Evolutionary conservation across 2,797 vertebrate species (phyloP).

Genomic region (Mico argentatus): DNA sequence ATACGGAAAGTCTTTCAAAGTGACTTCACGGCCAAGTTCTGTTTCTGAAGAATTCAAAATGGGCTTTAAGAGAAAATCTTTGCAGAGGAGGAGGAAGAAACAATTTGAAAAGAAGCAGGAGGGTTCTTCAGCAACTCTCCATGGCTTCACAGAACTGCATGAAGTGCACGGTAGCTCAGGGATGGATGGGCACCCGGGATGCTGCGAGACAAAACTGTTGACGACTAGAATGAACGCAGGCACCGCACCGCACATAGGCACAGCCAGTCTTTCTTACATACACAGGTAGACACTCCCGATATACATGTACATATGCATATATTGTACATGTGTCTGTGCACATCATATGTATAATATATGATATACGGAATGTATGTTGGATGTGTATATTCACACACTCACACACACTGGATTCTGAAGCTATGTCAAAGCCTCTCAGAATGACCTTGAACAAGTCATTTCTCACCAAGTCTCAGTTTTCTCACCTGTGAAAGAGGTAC

Average conservation of each 20-base stretch:
- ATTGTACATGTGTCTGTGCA: background rate
- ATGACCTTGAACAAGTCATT: constrained; percentile 24
- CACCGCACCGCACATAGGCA: background rate
- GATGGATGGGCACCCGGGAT: accelerated
- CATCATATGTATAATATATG: background rate
- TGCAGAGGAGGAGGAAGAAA: background rate
- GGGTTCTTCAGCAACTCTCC: background rate
- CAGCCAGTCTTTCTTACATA: background rate
- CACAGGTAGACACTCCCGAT: background rate
- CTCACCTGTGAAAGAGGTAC: background rate
- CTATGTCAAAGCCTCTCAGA: constrained; percentile 1
- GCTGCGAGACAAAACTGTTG: background rate
- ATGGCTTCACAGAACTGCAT: background rate
- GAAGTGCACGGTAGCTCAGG: accelerated
- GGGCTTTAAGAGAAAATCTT: constrained; percentile 53
- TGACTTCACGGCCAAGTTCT: constrained; percentile 74
- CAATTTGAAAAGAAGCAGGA: background rate
- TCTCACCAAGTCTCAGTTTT: constrained; percentile 38
- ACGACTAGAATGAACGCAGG: background rate
- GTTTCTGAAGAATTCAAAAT: constrained; percentile 63
- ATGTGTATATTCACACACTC: accelerated
- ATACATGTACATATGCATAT: no score
- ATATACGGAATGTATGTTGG: background rate
- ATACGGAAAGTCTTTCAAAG: constrained; percentile 80
- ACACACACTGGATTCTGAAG: background rate